These are phyloP conservation scores for Pyrgilauda ruficollis DNA, from an alignment of 2,113 vertebrate genomes.

Conservation along the genomic window DNA sequence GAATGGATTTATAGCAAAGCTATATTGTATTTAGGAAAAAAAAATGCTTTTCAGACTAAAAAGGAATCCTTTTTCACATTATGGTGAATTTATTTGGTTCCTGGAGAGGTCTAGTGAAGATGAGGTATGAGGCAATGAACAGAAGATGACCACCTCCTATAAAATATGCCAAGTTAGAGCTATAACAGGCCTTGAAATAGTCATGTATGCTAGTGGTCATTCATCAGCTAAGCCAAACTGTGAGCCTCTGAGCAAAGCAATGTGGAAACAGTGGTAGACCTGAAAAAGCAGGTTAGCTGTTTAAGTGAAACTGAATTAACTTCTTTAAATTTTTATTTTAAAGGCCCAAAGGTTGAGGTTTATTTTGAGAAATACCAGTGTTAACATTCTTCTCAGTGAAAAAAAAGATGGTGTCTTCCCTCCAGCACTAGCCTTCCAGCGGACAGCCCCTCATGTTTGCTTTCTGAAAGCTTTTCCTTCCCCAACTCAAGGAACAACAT, in stretches of 20 bases:
- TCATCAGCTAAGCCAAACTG: neutral
- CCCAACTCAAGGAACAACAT: accelerated
- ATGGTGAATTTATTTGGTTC: neutral
- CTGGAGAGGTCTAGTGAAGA: neutral
- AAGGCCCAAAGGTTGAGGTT: neutral
- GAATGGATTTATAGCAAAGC: neutral
- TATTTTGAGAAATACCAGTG: neutral
- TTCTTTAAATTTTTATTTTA: neutral
- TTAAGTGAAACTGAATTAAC: neutral
- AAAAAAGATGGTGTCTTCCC: neutral
- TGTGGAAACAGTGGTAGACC: neutral
- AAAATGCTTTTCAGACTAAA: neutral
- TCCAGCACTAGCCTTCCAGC: neutral
- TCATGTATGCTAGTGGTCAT: neutral
- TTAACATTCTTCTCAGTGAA: neutral
- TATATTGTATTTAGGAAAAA: neutral
- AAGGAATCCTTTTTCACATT: neutral
- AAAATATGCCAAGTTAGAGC: neutral
- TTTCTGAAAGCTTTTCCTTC: neutral
- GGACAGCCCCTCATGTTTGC: accelerated
- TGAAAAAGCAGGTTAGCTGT: neutral
- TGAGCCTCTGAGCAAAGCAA: neutral
- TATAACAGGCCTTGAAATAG: neutral
- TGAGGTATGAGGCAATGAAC: neutral
- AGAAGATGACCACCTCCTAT: neutral